Evolutionary conservation across 2,888 invertebrate genomes (phyloP), one percentile per base, ranked within the genome.

Genomic region (Phengaris alcon): DNA sequence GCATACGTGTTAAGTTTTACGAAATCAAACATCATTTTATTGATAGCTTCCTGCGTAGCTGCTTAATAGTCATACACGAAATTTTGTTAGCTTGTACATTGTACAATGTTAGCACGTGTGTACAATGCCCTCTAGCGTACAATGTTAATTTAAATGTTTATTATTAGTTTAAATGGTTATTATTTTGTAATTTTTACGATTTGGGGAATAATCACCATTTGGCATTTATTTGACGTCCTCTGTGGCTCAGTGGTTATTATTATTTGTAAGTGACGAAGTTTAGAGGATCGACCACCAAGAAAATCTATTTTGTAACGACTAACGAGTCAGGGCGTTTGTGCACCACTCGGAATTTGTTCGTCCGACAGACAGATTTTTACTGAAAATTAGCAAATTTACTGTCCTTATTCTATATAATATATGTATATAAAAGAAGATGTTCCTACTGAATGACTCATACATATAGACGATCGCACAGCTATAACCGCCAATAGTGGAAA

Each of bases 1-100:
- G 84, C 83, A 70, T 52, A 72, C 72, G 72, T 72, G 72, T 72
- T 52, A 72, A 72, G 72, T 54, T 72, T 72, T 72, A 35, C 54
- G 72, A 72, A 72, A 72, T 54, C 72, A 72, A 72, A 72, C 72
- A 72, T 22, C 13, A 35, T 35, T 70, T 72, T 72, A 72, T 72
- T 72, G 72, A 72, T 72, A 54, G 72, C 52, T 72, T 72, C 72
- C 72, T 72, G 72, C 64, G 35, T 44, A 35, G 64, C 64, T 64
- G 64, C 35, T 64, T 44, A 44, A 64, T 64, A 59, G 64, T 64
- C 35, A 64, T 35, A 64, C 64, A 64, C 64, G 64, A 64, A 64
- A 64, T 35, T 35, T 22, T 64, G 64, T 44, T 35, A 35, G 35
- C 64, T 44, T 59, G 59, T 59, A 64, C 35, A 9, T 44, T 59